Evolutionary conservation across 2,113 vertebrate genomes (phyloP).

Genomic region (Cyprinodon tularosa): DNA sequence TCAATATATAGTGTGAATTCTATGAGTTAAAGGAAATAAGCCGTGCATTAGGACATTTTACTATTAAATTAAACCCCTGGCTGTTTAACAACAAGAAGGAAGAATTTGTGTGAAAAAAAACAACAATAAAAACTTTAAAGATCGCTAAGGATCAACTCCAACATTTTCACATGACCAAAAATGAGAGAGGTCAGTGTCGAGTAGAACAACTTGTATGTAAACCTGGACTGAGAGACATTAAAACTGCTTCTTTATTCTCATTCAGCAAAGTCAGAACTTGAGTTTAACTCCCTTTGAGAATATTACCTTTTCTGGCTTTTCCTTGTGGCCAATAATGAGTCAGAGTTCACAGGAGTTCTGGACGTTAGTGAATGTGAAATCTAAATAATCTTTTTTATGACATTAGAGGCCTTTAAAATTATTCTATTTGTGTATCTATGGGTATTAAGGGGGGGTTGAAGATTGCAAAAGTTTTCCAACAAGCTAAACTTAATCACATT

Average conservation of each 20-base stretch:
- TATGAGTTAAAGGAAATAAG: slow-evolving; percentile 20
- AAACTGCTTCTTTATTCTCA: slow-evolving; percentile 17
- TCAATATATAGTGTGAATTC: slow-evolving; percentile 41
- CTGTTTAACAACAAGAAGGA: neutral
- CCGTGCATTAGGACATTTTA: slow-evolving; percentile 15
- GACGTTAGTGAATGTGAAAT: slow-evolving; percentile 35
- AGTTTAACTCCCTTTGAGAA: slow-evolving; percentile 42
- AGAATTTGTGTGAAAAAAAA: neutral
- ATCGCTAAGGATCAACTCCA: neutral
- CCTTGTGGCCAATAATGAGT: slow-evolving; percentile 18
- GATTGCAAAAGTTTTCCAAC: neutral
- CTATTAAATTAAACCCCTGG: slow-evolving; percentile 12
- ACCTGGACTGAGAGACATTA: slow-evolving; percentile 6
- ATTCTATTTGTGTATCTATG: slow-evolving; percentile 18
- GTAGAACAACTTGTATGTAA: neutral
- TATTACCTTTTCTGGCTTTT: slow-evolving; percentile 17
- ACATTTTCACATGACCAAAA: slow-evolving; percentile 24
- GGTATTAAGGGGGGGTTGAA: neutral
- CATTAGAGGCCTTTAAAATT: slow-evolving; percentile 11
- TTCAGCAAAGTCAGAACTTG: slow-evolving; percentile 8
- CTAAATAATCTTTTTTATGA: slow-evolving; percentile 9
- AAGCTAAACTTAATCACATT: neutral
- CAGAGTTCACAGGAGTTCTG: slow-evolving; percentile 12
- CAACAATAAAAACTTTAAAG: slow-evolving; percentile 1
- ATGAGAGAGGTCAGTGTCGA: slow-evolving; percentile 9